Evolutionary conservation across 2,797 vertebrate genomes (phyloP).

Genomic region (Bradypus variegatus): DNA sequence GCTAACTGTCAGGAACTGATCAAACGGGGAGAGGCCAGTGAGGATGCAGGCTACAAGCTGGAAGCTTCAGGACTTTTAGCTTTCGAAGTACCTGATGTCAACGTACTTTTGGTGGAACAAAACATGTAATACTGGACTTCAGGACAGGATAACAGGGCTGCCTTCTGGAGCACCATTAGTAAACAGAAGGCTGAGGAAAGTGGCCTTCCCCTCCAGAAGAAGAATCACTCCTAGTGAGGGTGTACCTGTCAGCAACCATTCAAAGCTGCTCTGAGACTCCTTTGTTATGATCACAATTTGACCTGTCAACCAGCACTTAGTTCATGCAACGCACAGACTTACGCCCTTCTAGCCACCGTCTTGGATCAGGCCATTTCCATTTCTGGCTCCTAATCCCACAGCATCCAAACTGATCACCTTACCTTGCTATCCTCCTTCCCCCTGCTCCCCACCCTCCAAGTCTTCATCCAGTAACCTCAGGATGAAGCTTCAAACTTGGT

Average conservation of each 20-base stretch:
- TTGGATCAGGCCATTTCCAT: neutral
- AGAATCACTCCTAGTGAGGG: neutral
- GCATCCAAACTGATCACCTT: neutral
- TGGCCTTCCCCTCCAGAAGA: neutral
- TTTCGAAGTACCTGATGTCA: neutral
- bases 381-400: neutral
- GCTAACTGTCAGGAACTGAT: neutral
- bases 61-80: neutral
- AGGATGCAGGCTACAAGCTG: neutral
- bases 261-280: neutral
- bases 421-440: too few species aligned
- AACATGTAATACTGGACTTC: neutral
- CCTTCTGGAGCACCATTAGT: neutral
- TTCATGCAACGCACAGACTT: neutral
- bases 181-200: neutral
- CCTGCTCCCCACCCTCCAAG: neutral
- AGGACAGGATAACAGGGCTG: neutral
- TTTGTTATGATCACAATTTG: neutral
- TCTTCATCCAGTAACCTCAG: neutral
- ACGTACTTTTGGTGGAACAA: neutral
- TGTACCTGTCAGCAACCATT: neutral
- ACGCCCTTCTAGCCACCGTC: neutral
- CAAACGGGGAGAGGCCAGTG: neutral
- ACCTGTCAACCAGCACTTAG: neutral
- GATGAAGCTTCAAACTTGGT: neutral